phyloP scores from a whole-genome alignment of 2,888 invertebrate genomes.

The Aphidius colemani region DNA sequence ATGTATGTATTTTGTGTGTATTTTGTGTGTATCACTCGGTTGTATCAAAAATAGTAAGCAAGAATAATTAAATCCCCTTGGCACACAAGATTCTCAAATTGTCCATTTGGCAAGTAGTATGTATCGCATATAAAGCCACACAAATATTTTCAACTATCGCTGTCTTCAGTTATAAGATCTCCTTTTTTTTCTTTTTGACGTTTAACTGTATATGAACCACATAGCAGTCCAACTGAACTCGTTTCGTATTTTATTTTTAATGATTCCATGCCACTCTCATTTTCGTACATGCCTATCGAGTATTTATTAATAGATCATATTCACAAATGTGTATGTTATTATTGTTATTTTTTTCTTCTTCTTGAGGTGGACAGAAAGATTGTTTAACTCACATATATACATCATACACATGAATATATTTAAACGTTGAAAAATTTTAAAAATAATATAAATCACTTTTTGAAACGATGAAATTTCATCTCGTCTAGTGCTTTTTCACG shows the following conservation, averaged over 20 bases:
- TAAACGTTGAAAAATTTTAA: background rate
- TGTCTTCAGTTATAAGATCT: constrained; percentile 12
- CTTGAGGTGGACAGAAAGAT: background rate
- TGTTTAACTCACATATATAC: background rate
- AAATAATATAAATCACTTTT: constrained; percentile 22
- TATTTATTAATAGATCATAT: constrained; percentile 23
- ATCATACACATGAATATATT: background rate
- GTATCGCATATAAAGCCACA: constrained; percentile 25
- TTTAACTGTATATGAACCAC: too few relatives aligned
- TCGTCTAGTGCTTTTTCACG: constrained; percentile 26
- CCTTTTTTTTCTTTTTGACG: constrained; percentile 6
- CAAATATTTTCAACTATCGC: constrained; percentile 29
- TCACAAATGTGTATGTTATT: background rate
- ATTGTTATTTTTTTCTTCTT: background rate
- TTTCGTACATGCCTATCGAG: constrained; percentile 12
- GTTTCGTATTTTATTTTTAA: constrained; percentile 29
- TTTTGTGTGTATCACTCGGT: constrained; percentile 24
- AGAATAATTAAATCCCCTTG: constrained; percentile 40
- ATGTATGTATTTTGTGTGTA: too few relatives aligned
- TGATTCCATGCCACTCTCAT: constrained; percentile 6
- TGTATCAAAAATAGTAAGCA: constrained; percentile 40
- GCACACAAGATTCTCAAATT: constrained; percentile 30
- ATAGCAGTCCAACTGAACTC: constrained; percentile 17
- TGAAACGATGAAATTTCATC: constrained; percentile 24
- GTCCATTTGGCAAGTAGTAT: constrained; percentile 28